Conservation (phyloP, 1,140 invertebrate genomes). For the Fragariocoptes setiger region DNA sequence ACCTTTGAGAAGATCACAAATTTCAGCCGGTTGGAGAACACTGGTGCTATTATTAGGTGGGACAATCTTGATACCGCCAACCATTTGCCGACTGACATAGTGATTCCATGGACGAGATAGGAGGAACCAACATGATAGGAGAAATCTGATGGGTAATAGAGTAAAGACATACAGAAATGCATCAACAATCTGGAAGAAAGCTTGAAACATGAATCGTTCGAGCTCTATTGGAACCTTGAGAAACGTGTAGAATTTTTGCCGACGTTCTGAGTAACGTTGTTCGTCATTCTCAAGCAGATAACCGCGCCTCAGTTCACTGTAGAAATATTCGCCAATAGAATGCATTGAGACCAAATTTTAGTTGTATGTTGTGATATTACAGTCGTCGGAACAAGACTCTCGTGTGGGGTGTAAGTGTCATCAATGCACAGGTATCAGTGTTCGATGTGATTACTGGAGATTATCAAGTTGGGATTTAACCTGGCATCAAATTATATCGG, state of each 20-base stretch:
- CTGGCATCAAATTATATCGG: too few species aligned
- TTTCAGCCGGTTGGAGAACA: constrained; percentile 54
- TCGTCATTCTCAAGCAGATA: constrained; percentile 76
- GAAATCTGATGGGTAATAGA: constrained; percentile 68
- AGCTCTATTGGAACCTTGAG: constrained; percentile 71
- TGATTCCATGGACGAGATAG: constrained; percentile 31
- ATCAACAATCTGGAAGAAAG: constrained; percentile 85
- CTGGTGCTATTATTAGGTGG: not conserved
- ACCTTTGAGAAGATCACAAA: constrained; percentile 81
- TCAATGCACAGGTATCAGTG: not conserved
- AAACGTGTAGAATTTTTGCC: constrained; percentile 88
- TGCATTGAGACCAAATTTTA: too few species aligned
- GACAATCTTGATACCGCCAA: not conserved
- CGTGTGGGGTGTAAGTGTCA: not conserved
- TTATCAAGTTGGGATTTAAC: constrained; percentile 1
- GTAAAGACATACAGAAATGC: constrained; percentile 92
- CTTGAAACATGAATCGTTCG: constrained; percentile 62
- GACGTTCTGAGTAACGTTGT: constrained; percentile 55
- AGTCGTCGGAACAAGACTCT: not conserved
- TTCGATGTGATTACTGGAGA: constrained; percentile 2
- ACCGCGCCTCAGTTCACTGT: constrained; percentile 54
- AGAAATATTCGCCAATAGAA: constrained; percentile 27
- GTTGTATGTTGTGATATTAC: too few species aligned
- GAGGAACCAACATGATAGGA: constrained; percentile 47
- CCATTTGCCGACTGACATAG: constrained; percentile 27